Conservation (phyloP, 2,797 vertebrate species). For the Pygocentrus nattereri region DNA sequence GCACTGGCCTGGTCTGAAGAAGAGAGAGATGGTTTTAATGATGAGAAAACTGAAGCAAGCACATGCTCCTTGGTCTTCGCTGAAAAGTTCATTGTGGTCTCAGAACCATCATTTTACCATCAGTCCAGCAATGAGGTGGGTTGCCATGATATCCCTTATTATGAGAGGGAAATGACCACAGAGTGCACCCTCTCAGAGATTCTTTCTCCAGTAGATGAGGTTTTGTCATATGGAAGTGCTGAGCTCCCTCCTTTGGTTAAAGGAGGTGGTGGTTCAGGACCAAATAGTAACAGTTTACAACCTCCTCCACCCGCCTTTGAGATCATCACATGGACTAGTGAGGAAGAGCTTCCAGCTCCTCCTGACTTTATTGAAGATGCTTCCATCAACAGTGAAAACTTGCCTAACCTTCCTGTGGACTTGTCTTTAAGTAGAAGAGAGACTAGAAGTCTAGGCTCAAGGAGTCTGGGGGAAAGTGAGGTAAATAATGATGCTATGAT, state of each 20-base stretch:
- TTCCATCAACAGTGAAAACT: slow-evolving; percentile 63
- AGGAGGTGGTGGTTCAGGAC: slow-evolving; percentile 59
- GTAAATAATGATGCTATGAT: slow-evolving; percentile 15
- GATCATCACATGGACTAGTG: slow-evolving; percentile 62
- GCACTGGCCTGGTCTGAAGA: slow-evolving; percentile 56
- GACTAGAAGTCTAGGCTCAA: slow-evolving; percentile 8
- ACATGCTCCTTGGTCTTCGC: slow-evolving; percentile 13
- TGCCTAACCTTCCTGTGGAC: slow-evolving; percentile 67
- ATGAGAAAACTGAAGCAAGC: slow-evolving; percentile 37
- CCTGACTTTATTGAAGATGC: slow-evolving; percentile 64
- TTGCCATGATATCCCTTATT: background rate
- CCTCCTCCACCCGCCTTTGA: slow-evolving; percentile 66
- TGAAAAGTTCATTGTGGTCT: slow-evolving; percentile 26
- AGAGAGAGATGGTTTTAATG: slow-evolving; percentile 40
- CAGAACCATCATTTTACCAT: slow-evolving; percentile 20
- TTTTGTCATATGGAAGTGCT: slow-evolving; percentile 76
- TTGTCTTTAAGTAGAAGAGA: slow-evolving; percentile 32
- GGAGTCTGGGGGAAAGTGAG: slow-evolving; percentile 24
- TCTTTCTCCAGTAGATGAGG: slow-evolving; percentile 74
- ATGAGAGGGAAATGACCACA: slow-evolving; percentile 9
- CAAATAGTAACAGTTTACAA: slow-evolving; percentile 58
- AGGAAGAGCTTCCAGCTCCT: slow-evolving; percentile 71
- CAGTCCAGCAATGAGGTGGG: slow-evolving; percentile 2
- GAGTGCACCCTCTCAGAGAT: slow-evolving; percentile 70
- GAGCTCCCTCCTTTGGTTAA: slow-evolving; percentile 67